A percentile compares a stretch with the other conserved stretches of the same genome.
These are phyloP conservation scores for Copidosoma floridanum DNA, from an alignment of 1,140 invertebrate genomes.

Conservation along the genomic window DNA sequence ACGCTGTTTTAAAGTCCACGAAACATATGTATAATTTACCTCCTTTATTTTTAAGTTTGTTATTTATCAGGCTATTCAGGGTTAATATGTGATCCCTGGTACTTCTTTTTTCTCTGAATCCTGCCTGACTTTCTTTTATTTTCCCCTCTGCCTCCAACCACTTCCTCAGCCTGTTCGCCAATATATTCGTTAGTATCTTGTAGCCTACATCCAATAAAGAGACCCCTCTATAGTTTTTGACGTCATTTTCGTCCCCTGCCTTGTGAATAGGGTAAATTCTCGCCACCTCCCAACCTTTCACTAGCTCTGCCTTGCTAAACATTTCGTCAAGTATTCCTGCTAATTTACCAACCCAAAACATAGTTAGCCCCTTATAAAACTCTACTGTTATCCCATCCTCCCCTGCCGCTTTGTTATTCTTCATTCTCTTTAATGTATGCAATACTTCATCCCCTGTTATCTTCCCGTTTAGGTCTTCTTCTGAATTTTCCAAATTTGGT, in stretches of 20 bases:
- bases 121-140: no score
- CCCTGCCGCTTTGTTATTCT: neutral
- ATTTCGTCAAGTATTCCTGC: neutral
- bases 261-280: no score
- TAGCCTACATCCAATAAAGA: no score
- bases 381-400: neutral
- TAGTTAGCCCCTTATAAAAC: neutral
- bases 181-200: no score
- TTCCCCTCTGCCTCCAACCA: conserved; percentile 2
- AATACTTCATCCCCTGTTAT: neutral
- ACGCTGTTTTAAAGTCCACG: conserved; percentile 6
- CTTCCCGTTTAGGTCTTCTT: neutral
- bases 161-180: neutral
- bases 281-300: no score
- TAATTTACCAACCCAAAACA: neutral
- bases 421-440: neutral
- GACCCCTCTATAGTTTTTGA: no score
- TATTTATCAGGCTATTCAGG: no score
- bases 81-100: conserved; percentile 16
- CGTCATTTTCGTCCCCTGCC: no score
- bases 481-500: no score
- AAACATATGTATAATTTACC: conserved; percentile 10
- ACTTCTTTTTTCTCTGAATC: conserved; percentile 4
- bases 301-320: no score
- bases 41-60: neutral